A percentile compares a stretch with the other conserved stretches of the same genome.
These are phyloP conservation scores for Ladona fulva DNA, from an alignment of 1,140 invertebrate genomes.

Conservation along the genomic window DNA sequence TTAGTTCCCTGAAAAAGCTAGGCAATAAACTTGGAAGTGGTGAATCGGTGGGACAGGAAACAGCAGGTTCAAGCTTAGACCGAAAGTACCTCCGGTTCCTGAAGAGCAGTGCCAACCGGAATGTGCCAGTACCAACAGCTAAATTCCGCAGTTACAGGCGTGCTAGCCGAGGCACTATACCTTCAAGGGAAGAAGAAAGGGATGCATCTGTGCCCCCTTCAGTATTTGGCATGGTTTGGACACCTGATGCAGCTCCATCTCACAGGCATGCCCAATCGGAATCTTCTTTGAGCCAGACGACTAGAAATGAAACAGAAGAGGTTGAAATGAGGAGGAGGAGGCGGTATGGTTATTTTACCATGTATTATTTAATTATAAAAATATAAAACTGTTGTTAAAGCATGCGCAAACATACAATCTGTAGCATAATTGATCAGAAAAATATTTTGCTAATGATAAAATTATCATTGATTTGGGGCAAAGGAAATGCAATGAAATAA, in stretches of 20 bases:
- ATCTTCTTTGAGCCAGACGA: background rate
- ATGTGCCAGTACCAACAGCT: conserved; percentile 62
- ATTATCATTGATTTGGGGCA: too few species aligned
- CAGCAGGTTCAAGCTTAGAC: conserved; percentile 54
- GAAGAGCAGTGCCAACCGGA: conserved; percentile 42
- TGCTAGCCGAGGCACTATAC: conserved; percentile 25
- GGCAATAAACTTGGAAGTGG: conserved; percentile 37
- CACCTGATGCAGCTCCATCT: background rate
- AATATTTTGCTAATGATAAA: too few species aligned
- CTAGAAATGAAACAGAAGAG: background rate
- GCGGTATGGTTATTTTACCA: background rate
- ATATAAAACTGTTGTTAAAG: too few species aligned
- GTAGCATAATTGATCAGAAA: too few species aligned
- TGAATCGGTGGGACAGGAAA: conserved; percentile 31
- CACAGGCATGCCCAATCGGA: background rate
- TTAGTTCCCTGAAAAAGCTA: conserved; percentile 58
- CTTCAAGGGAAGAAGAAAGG: background rate
- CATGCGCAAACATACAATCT: too few species aligned
- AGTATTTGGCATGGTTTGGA: background rate
- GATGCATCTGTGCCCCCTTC: background rate
- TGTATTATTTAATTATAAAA: background rate
- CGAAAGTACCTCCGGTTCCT: conserved; percentile 59
- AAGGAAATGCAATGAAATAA: too few species aligned
- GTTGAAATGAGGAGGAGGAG: background rate
- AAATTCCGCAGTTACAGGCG: conserved; percentile 64